phyloP scores from a whole-genome alignment of 2,888 invertebrate species.

The Mimumesa dahlbomi region DNA sequence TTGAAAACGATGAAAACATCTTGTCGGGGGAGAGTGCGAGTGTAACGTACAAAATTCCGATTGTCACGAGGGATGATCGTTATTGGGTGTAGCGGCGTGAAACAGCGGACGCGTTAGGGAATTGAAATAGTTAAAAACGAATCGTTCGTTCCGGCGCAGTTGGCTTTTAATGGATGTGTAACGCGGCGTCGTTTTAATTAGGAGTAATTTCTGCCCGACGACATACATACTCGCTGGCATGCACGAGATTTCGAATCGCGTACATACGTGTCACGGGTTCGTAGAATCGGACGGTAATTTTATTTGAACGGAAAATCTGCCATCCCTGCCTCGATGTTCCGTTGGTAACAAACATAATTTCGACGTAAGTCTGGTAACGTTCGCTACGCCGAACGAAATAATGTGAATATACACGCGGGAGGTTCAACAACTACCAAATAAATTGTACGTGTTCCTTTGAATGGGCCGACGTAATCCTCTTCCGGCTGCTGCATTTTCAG shows the following conservation, averaged over 20 bases:
- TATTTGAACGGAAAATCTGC: conserved; percentile 6
- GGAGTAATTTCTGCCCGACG: conserved; percentile 9
- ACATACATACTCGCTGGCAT: too few species aligned
- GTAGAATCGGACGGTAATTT: conserved; percentile 12
- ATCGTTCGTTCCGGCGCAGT: neutral
- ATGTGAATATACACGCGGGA: conserved; percentile 9
- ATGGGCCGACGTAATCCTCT: conserved; percentile 32
- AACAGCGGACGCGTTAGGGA: conserved; percentile 1
- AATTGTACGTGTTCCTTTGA: conserved; percentile 23
- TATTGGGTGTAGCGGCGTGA: too few species aligned
- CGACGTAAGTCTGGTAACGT: neutral
- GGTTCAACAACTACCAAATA: conserved; percentile 29
- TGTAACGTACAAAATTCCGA: too few species aligned
- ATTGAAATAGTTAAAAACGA: conserved; percentile 30
- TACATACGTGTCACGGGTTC: neutral
- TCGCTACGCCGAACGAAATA: conserved; percentile 10
- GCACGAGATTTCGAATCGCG: neutral
- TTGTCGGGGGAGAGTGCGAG: too few species aligned
- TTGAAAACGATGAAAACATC: too few species aligned
- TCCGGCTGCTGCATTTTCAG: conserved; percentile 28
- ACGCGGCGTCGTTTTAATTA: conserved; percentile 30
- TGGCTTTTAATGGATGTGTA: conserved; percentile 11
- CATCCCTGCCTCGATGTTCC: neutral
- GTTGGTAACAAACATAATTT: conserved; percentile 14
- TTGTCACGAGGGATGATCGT: too few species aligned